Base-by-base conservation (phyloP, 1,140 invertebrate genomes). In the Plutomurus gul region DNA sequence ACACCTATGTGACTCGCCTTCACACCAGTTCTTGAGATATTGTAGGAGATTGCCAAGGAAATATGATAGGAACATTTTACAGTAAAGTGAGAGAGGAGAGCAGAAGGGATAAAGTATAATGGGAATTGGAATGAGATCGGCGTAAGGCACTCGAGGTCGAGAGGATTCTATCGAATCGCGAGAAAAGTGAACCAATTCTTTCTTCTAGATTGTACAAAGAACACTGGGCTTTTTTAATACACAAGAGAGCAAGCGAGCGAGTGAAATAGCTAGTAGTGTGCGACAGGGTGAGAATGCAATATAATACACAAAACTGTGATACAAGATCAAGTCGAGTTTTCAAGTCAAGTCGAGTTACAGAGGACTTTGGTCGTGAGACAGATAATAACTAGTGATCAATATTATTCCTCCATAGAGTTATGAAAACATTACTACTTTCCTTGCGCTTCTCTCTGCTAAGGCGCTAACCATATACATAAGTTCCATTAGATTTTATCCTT, bases 401-500 rank as follows among this genome's bases (percentile, higher is more conserved):
- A 51, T 22, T 51, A 65, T 33, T 65, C 36, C 27, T 65, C 27
- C 25, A 65, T 65, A 11, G 18, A 25, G 56, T 36, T 65, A 65
- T 65, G 56, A 65, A 65, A 65, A 65, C 36, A 65, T 65, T 65
- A 30, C 36, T 65, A 33, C 56, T 33, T 25, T n/a, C n/a, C n/a
- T n/a, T n/a, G n/a, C n/a, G n/a, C n/a, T n/a, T n/a, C n/a, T n/a
- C n/a, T n/a, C n/a, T n/a, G n/a, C n/a, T n/a, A n/a, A n/a, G n/a
- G n/a, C n/a, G n/a, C n/a, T n/a, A n/a, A n/a, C n/a, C n/a, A n/a
- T n/a, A n/a, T n/a, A n/a, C n/a, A n/a, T 30, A 65, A 33, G 10
- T 33, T 65, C 56, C 56, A 65, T 65, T 65, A 65, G 56, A 65
- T 65, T 65, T 65, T 65, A 65, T 65, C 56, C 36, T n/a, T 16